These are phyloP conservation scores for Oedothorax gibbosus DNA, from an alignment of 1,140 invertebrate species.

Conservation along the genomic window DNA sequence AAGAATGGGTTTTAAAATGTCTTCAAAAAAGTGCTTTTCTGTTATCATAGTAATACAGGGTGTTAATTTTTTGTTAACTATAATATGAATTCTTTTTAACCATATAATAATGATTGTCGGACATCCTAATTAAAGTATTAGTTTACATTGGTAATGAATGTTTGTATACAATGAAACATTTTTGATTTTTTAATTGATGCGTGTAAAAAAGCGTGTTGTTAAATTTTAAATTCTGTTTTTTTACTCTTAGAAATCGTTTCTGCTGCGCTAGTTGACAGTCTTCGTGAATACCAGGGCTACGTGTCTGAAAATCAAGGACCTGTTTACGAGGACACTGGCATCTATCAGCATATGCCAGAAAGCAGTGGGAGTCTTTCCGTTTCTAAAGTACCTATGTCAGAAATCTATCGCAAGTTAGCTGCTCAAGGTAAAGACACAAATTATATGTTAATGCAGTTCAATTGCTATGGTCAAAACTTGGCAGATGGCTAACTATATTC, in stretches of 20 bases:
- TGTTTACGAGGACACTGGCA: background rate
- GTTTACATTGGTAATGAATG: too few species aligned
- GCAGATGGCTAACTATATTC: too few species aligned
- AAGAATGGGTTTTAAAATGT: too few species aligned
- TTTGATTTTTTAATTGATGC: background rate
- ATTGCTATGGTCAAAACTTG: too few species aligned
- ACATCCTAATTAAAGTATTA: too few species aligned
- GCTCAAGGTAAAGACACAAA: background rate
- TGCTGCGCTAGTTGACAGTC: conserved; percentile 77
- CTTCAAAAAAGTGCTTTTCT: too few species aligned
- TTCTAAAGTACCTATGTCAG: conserved; percentile 18
- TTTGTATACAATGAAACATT: background rate
- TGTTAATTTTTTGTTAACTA: too few species aligned
- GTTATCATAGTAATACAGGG: too few species aligned
- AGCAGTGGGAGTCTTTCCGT: background rate
- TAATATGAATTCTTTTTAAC: too few species aligned
- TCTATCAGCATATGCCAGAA: conserved; percentile 17
- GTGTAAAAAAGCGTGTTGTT: background rate
- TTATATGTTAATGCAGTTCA: too few species aligned
- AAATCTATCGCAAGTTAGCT: conserved; percentile 36
- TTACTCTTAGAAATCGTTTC: conserved; percentile 76
- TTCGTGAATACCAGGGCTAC: conserved; percentile 74
- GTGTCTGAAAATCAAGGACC: conserved; percentile 22
- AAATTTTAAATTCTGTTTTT: background rate
- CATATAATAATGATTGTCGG: too few species aligned